These are phyloP conservation scores for Volucella inanis DNA, from an alignment of 2,888 invertebrate genomes.

Conservation along the genomic window DNA sequence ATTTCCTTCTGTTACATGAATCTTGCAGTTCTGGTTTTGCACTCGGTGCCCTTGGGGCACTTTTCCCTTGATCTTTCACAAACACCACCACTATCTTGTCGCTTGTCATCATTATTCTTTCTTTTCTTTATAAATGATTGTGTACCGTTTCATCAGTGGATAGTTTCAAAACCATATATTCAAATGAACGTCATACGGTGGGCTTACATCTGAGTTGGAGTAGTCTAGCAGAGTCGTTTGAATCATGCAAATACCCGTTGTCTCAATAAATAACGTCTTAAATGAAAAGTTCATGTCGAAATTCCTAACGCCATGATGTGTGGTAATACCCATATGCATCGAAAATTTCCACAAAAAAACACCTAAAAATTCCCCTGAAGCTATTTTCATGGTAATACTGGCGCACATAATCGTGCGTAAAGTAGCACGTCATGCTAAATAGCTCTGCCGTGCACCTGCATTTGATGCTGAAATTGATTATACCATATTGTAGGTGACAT, in stretches of 20 bases:
- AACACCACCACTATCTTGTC: no score
- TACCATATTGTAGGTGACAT: no score
- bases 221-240: constrained; percentile 18
- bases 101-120: constrained; percentile 23
- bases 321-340: constrained; percentile 14
- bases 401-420: background rate
- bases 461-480: background rate
- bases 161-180: constrained; percentile 25
- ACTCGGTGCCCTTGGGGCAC: background rate
- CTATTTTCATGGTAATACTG: constrained; percentile 3
- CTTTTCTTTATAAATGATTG: constrained; percentile 1
- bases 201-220: constrained; percentile 4
- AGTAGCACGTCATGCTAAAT: constrained; percentile 1
- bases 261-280: constrained; percentile 29
- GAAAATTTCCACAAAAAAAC: constrained; percentile 1
- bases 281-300: constrained; percentile 20
- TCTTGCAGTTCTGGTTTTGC: background rate
- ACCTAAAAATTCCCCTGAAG: background rate
- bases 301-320: constrained; percentile 3
- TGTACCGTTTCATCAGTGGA: constrained; percentile 7
- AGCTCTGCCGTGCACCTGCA: background rate
- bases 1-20: background rate
- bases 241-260: constrained; percentile 31
- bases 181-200: constrained; percentile 24
- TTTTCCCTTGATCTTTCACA: background rate